Evolutionary conservation across 64 coral and sea anemone species (phyloP), one percentile per base, ranked within the genome.

Genomic region (Dendronephthya gigantea): DNA sequence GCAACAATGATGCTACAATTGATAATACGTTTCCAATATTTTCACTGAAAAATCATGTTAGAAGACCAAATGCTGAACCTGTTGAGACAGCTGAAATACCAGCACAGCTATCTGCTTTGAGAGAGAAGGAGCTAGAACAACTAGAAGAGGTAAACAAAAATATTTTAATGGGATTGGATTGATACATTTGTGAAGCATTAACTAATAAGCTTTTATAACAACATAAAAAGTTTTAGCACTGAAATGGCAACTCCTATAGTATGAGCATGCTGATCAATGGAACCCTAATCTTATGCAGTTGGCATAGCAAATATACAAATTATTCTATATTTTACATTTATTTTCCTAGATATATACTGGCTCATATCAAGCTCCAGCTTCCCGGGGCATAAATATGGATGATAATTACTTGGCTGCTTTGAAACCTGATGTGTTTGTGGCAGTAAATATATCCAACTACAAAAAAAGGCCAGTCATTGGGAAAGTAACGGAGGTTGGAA

Each of bases 391-490:
- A 33, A 31, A 16, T 2, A 13, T 34, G 69, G 69, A 37, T 33
- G 69, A 75, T 75, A 37, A 75, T 30, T 75, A 75, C n/a, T 27
- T 75, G n/a, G 35, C 12, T 16, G 69, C 69, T 37, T 30, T 75
- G 30, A 7, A 4, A 31, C 69, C 69, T 31, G 69, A 16, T 31
- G 69, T 75, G 35, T 75, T 75, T 33, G 69, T 75, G 12, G 69
- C 69, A 23, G 69, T 75, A 4, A 14, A 75, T 75, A 75, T 75
- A 31, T 33, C 27, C 16, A 75, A 68, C 15, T 89, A 43, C 22
- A 90, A 37, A 4, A 85, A 85, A 25, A 84, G 19, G 17, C 83
- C 82, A 33, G 58, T 85, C 1, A 85, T 85, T 85, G 88, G 83
- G 7, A n/a, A n/a, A n/a, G n/a, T n/a, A n/a, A n/a, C n/a, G n/a